Evolutionary conservation across 1,140 invertebrate species (phyloP).

Genomic region (Potamilus streckersoni): DNA sequence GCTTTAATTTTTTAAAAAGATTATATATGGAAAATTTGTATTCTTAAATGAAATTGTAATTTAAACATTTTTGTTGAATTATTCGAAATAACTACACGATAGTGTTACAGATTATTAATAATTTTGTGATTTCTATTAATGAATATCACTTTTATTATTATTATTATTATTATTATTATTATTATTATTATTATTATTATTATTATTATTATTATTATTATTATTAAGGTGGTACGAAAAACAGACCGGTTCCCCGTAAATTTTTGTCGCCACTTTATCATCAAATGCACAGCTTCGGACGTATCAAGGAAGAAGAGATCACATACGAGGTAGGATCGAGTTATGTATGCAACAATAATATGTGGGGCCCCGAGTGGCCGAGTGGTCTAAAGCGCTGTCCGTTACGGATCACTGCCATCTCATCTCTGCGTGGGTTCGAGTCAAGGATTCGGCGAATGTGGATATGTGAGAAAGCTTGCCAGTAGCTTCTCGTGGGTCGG

Average conservation of each 20-base stretch:
- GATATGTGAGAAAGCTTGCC: too few relatives aligned
- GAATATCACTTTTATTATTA: neutral
- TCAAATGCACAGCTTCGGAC: constrained; percentile 6
- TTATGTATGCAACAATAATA: too few relatives aligned
- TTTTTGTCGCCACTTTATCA: constrained; percentile 27
- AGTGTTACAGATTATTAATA: neutral
- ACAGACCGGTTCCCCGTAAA: constrained; percentile 12
- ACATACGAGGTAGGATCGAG: neutral
- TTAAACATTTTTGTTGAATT: neutral
- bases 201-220: neutral
- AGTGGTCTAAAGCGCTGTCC: too few relatives aligned
- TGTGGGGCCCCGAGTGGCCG: too few relatives aligned
- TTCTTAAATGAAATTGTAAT: neutral
- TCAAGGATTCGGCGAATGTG: too few relatives aligned
- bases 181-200: too few relatives aligned
- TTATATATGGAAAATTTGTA: neutral
- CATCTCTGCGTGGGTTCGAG: too few relatives aligned
- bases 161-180: neutral
- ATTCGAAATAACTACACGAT: neutral
- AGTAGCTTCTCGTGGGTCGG: too few relatives aligned
- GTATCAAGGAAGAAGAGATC: neutral
- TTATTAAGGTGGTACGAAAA: constrained; percentile 9
- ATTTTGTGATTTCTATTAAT: neutral
- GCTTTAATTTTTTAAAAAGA: too few relatives aligned
- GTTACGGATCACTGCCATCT: too few relatives aligned